phyloP scores from a whole-genome alignment of 2,113 vertebrate genomes.

The Perccottus glenii region DNA sequence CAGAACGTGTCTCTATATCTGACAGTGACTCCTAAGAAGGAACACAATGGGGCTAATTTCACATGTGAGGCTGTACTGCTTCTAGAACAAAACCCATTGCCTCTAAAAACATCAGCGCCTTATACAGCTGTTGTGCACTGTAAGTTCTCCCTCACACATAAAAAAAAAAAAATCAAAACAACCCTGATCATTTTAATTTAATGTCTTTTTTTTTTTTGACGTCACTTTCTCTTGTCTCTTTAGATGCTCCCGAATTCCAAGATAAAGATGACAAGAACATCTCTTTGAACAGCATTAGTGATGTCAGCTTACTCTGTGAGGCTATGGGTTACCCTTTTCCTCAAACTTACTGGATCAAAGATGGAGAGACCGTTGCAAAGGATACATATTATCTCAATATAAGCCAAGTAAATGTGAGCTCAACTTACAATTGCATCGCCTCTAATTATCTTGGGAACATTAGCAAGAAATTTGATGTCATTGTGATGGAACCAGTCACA shows the following conservation, averaged over 20 bases:
- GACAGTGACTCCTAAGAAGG: neutral
- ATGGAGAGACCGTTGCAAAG: neutral
- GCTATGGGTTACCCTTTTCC: slow-evolving; percentile 37
- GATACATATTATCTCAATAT: neutral
- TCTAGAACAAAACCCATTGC: slow-evolving; percentile 25
- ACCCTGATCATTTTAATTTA: neutral
- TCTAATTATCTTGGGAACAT: neutral
- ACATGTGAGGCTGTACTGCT: slow-evolving; percentile 57
- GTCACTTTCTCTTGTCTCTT: neutral
- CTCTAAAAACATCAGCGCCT: slow-evolving; percentile 23
- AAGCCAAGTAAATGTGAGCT: fast-evolving
- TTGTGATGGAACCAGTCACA: neutral
- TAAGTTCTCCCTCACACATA: slow-evolving; percentile 41
- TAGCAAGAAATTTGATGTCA: neutral
- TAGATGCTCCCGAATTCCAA: slow-evolving; percentile 52
- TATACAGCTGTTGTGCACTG: slow-evolving; percentile 43
- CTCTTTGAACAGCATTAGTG: fast-evolving
- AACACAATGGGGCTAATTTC: slow-evolving; percentile 39
- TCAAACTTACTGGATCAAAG: slow-evolving; percentile 7
- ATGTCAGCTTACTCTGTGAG: slow-evolving; percentile 35
- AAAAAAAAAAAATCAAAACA: neutral
- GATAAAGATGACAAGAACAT: fast-evolving
- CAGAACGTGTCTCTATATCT: slow-evolving; percentile 4
- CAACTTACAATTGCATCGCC: slow-evolving; percentile 19
- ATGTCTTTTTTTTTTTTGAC: too few species aligned